phyloP scores from a whole-genome alignment of 2,113 vertebrate species.

The Donacobius atricapilla region DNA sequence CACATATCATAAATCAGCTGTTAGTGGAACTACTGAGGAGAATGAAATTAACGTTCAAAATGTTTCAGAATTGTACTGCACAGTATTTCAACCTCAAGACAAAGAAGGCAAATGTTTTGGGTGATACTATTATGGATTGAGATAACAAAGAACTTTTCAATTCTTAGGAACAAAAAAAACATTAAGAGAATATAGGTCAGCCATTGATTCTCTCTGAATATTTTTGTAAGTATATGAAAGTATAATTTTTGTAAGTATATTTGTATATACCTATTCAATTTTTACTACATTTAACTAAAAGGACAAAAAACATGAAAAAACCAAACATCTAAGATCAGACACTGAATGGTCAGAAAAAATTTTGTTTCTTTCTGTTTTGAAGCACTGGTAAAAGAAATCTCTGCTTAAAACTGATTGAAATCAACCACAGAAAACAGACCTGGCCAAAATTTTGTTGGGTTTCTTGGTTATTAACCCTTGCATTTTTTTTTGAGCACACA shows the following conservation, averaged over 20 bases:
- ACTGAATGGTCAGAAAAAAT: background rate
- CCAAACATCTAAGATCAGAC: background rate
- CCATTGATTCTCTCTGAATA: background rate
- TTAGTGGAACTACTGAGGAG: background rate
- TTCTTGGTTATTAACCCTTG: background rate
- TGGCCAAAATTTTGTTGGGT: background rate
- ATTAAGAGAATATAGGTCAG: background rate
- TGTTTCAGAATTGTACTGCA: background rate
- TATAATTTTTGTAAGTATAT: background rate
- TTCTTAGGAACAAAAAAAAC: background rate
- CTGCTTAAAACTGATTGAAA: background rate
- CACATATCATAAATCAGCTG: slow-evolving; percentile 48
- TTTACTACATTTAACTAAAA: background rate
- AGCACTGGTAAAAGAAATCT: background rate
- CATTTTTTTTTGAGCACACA: background rate
- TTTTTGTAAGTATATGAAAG: background rate
- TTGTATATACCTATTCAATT: no score
- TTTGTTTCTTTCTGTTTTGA: background rate
- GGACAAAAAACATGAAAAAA: background rate
- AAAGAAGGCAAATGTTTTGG: background rate
- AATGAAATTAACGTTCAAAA: slow-evolving; percentile 40
- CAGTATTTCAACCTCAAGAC: background rate
- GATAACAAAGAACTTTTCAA: background rate
- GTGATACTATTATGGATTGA: background rate
- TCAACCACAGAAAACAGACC: background rate